Percentiles rank a stretch among this genome's conserved stretches.
Evolutionary conservation across 2,797 vertebrate genomes (phyloP).

Genomic region (Bucorvus abyssinicus): DNA sequence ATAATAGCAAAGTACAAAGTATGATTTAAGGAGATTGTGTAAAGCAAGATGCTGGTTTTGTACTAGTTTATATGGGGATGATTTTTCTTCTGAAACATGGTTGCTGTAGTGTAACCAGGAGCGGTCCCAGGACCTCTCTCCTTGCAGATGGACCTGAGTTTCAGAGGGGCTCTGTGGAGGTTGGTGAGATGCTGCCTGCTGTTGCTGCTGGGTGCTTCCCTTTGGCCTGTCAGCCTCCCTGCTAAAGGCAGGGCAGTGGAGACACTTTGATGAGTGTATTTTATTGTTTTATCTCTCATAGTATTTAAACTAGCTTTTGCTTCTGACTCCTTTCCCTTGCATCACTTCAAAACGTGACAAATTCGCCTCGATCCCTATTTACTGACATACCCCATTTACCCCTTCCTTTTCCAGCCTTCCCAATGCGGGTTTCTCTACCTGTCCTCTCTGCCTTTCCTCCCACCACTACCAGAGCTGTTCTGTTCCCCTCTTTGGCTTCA

Average conservation of each 20-base stretch:
- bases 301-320: not conserved
- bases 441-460: not conserved
- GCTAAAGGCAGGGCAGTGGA: not conserved
- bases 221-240: not conserved
- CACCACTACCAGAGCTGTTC: not conserved
- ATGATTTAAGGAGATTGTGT: not conserved
- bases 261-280: not conserved
- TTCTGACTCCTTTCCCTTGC: not conserved
- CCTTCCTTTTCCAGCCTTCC: not conserved
- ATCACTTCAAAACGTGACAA: not conserved
- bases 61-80: not conserved
- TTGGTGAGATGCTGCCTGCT: not conserved
- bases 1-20: not conserved
- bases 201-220: not conserved
- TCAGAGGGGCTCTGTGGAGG: not conserved
- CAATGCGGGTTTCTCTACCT: not conserved
- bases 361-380: not conserved
- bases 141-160: not conserved
- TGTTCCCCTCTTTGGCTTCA: not conserved
- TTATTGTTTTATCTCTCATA: not conserved
- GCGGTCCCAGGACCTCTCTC: not conserved
- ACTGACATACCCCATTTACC: rapidly evolving
- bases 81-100: not conserved
- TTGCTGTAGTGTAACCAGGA: not conserved
- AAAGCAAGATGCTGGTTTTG: not conserved